A percentile compares a stretch with the other conserved stretches of the same genome.
Conservation (phyloP, 2,113 vertebrate genomes). For the Egretta garzetta region DNA sequence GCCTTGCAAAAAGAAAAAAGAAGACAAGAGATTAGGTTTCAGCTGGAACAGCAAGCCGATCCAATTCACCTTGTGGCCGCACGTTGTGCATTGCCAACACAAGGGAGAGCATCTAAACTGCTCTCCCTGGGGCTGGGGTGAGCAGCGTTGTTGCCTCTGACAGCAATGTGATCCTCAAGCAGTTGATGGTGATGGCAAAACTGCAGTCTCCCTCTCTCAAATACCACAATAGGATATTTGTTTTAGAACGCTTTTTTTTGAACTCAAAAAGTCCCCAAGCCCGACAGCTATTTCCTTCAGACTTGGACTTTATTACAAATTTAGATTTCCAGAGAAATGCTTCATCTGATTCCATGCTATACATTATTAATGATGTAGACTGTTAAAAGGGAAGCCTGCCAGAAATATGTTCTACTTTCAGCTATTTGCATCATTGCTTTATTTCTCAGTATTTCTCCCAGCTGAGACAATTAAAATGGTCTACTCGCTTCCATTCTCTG, state of each 20-base stretch:
- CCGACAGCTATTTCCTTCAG: background rate
- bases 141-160: background rate
- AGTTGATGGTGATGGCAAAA: background rate
- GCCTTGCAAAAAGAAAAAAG: background rate
- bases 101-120: background rate
- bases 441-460: background rate
- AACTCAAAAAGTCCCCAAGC: background rate
- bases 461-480: background rate
- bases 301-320: background rate
- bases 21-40: background rate
- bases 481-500: background rate
- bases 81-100: background rate
- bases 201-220: background rate
- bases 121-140: background rate
- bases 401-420: conserved; percentile 3
- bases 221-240: background rate
- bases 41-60: background rate
- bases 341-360: background rate
- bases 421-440: background rate
- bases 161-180: fast-evolving
- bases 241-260: background rate
- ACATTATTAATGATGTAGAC: background rate
- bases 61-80: background rate
- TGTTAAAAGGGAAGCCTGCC: background rate
- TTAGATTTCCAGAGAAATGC: background rate